These are phyloP conservation scores for Salmo trutta DNA, from an alignment of 2,797 vertebrate species.

Conservation along the genomic window DNA sequence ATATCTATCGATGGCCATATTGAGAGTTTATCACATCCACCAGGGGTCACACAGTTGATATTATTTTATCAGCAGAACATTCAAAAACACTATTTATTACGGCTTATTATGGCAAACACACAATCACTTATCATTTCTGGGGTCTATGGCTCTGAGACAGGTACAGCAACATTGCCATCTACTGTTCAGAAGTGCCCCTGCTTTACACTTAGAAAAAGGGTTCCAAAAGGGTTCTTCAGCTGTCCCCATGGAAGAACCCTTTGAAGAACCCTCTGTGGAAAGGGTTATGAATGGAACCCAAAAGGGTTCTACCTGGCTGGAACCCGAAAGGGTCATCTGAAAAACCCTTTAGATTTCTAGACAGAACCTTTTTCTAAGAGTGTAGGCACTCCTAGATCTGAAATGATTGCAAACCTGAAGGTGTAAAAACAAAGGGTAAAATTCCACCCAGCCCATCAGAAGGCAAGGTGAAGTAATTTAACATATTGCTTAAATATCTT, in stretches of 20 bases:
- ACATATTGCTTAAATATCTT: no score
- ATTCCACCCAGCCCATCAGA: no score
- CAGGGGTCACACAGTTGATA: conserved; percentile 27
- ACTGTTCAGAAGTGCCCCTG: not conserved
- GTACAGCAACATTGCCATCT: not conserved
- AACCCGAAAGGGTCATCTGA: no score
- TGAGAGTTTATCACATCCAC: conserved; percentile 34
- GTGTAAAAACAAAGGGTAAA: no score
- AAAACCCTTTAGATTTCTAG: no score
- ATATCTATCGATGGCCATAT: conserved; percentile 41
- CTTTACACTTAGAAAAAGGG: not conserved
- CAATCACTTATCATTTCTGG: not conserved
- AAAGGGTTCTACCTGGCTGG: not conserved
- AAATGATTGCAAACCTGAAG: no score
- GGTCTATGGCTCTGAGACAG: not conserved
- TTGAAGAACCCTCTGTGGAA: not conserved
- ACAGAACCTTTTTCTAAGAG: not conserved
- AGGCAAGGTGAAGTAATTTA: no score
- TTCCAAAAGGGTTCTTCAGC: no score
- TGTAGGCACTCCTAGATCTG: no score
- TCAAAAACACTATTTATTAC: not conserved
- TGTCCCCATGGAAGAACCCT: no score
- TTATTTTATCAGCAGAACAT: conserved; percentile 34
- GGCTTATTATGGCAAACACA: not conserved
- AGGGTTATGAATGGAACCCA: not conserved